Base-by-base conservation (phyloP, 1,140 invertebrate species). In the Drosophila teissieri region DNA sequence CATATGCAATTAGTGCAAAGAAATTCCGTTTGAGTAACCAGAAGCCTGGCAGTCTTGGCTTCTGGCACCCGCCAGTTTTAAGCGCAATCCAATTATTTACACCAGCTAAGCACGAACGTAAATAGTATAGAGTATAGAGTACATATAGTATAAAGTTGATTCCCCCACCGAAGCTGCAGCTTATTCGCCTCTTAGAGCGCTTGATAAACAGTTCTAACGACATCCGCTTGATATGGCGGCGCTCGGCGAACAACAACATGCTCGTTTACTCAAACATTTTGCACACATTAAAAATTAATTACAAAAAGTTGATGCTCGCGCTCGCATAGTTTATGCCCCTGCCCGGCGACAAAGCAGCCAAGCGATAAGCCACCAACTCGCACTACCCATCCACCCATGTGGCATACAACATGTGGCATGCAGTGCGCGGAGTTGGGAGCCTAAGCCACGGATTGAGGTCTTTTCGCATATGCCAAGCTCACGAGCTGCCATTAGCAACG, bases 201-300 rank as follows among this genome's bases (percentile, higher is more conserved):
- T 73, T 61, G 45, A 73, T 75, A 72, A 75, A 70, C 56, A 46
- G 44, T 58, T 76, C 42, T 58, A 51, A 40, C 65, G 65, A 64
- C 75, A 73, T 73, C 52, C 60, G 46, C 51, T 53, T 60, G 46
- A 58, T 70, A 70, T 60, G 52, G 46, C 14, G 17, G 52, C 48
- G 60, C 45, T 44, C 37, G 34, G 40, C 46, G 61, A 77, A 67
- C 67, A 73, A 60, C 24, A 62, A 80, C 61, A 80, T 64, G 73
- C 65, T 31, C 48, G 76, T 76, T 77, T 89, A 63, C 67, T 77
- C 62, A 78, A 83, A 89, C 83, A 88, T 88, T 88, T 89, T 76
- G 72, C 80, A 73, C 84, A 83, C 83, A 88, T 88, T 88, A 88
- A 88, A 88, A 88, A 88, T 88, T 89, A 88, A 88, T 88, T 88